Evolutionary conservation across 1,140 invertebrate species (phyloP), one percentile per base, ranked within the genome.

Genomic region (Scaptomyza montana): DNA sequence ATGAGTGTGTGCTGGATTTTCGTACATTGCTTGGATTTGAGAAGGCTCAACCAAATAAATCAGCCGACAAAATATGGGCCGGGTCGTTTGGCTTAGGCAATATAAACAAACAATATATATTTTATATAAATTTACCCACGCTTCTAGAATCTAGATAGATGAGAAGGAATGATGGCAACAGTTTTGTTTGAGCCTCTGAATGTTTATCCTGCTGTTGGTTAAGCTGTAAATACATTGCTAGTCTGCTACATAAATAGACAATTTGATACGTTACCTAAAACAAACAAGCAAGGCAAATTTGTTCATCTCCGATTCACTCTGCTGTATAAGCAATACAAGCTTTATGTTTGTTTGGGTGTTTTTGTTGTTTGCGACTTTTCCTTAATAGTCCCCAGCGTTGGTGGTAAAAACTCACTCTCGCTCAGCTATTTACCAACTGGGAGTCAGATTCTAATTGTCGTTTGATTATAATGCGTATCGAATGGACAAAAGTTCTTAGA

Each of bases 381-480:
- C 80, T 77, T 67, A 77, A 70, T 76, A 68, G 77, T 69, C 61
- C 61, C 63, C 55, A 53, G 63, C 65, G 72, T 41, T 69, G 72
- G 46, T 62, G 30, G 30, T 33, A 7, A 33, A 33, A 7, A 33
- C 7, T 33, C 30, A 33, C 30, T 33, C 61, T 33, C 50, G 16
- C 61, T 55, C 47, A 2, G 10, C 39, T n/a, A 43, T 43, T n/a
- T 33, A 50, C 55, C 54, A 56, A 74, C 65, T 60, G 39, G 51
- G 74, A 60, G 50, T 74, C 81, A 89, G 79, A 53, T 74, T 75
- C 77, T 87, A 87, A 87, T 87, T 87, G 84, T 87, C 79, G 79
- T 87, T 87, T 87, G 84, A 87, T 87, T 87, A 89, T 76, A 74
- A 79, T 79, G 69, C 84, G 85, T 79, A 89, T 84, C 79, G 84